phyloP scores from a whole-genome alignment of 2,113 vertebrate genomes.

The Struthio camelus region DNA sequence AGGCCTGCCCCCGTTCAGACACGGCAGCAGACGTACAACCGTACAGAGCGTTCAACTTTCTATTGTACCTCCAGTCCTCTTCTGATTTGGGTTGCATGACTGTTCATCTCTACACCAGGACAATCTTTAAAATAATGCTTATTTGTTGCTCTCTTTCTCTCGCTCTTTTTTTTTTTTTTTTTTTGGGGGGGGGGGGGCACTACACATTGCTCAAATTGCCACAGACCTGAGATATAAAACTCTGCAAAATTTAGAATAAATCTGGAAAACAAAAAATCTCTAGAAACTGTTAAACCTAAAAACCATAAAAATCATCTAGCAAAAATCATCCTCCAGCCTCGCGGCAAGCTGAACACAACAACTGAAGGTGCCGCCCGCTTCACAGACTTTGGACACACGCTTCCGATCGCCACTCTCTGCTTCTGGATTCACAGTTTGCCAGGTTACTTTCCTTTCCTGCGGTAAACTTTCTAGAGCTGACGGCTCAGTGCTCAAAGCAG shows the following conservation, averaged over 20 bases:
- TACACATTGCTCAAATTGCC: too few species aligned
- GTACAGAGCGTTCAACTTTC: background rate
- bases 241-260: background rate
- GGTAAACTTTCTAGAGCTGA: background rate
- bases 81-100: background rate
- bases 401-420: background rate
- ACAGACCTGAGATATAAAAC: background rate
- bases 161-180: too few species aligned
- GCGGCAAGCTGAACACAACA: background rate
- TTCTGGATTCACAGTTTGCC: background rate
- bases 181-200: too few species aligned
- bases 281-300: rapidly evolving
- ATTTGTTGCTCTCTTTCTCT: background rate
- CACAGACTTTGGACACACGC: too few species aligned
- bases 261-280: background rate
- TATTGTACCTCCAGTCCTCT: background rate
- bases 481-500: background rate
- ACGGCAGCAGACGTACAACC: too few species aligned
- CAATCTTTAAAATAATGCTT: background rate
- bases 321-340: rapidly evolving
- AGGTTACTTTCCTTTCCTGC: background rate
- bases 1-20: too few species aligned
- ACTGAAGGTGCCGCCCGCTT: too few species aligned
- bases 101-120: background rate
- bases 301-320: background rate